Conservation (phyloP, 2,888 invertebrate species). For the Argyresthia albistria region DNA sequence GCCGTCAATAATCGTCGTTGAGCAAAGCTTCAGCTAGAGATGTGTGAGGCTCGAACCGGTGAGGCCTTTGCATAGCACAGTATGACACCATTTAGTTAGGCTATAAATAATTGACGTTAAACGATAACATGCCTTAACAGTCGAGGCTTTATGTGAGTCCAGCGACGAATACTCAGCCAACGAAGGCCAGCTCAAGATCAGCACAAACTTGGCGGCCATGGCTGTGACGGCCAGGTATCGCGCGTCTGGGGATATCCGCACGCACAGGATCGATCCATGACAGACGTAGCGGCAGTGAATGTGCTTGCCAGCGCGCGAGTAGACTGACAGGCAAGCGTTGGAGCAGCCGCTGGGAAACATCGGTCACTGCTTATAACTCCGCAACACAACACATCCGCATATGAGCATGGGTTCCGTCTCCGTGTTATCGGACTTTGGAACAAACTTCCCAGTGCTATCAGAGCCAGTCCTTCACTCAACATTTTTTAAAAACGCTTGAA, state of each 20-base stretch:
- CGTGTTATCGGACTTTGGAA: too few relatives aligned
- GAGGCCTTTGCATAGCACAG: too few relatives aligned
- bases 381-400: too few relatives aligned
- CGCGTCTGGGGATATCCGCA: conserved; percentile 48
- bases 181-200: conserved; percentile 40
- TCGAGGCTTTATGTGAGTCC: conserved; percentile 25
- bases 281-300: conserved; percentile 17
- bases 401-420: too few relatives aligned
- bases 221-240: conserved; percentile 35
- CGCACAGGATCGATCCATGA: conserved; percentile 21
- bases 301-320: conserved; percentile 17
- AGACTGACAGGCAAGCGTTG: conserved; percentile 29
- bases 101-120: not conserved
- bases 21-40: too few relatives aligned
- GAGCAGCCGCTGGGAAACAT: conserved; percentile 57
- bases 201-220: conserved; percentile 23
- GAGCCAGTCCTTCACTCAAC: too few relatives aligned
- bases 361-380: too few relatives aligned
- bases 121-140: conserved; percentile 48
- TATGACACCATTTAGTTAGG: too few relatives aligned
- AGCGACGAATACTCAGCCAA: conserved; percentile 25
- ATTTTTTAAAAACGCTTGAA: too few relatives aligned
- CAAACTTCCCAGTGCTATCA: too few relatives aligned
- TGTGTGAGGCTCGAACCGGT: too few relatives aligned
- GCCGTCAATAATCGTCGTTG: too few relatives aligned